Conservation (phyloP, 2,797 vertebrate species). For the Ctenopoma kingsleyae region DNA sequence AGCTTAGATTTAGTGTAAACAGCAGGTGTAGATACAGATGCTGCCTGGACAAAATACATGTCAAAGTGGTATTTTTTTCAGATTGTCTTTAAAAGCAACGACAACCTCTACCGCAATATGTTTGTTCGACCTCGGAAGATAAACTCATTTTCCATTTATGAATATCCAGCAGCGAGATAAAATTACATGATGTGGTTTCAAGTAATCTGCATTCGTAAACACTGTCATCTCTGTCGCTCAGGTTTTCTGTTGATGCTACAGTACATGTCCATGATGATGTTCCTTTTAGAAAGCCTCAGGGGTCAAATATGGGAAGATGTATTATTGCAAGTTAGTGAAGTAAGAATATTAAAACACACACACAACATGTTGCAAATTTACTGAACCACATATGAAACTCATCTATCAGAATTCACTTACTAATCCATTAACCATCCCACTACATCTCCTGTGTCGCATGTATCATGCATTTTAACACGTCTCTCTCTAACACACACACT, state of each 20-base stretch:
- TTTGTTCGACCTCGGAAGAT: slow-evolving; percentile 37
- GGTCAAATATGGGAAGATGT: slow-evolving; percentile 15
- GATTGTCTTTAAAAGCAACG: slow-evolving; percentile 19
- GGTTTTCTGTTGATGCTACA: slow-evolving; percentile 32
- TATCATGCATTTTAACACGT: slow-evolving; percentile 40
- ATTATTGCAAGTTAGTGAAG: slow-evolving; percentile 56
- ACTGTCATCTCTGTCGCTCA: slow-evolving; percentile 34
- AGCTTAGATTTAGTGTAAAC: background rate
- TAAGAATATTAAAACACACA: slow-evolving; percentile 53
- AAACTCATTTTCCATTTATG: slow-evolving; percentile 48
- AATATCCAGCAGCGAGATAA: slow-evolving; percentile 53
- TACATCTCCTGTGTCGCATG: slow-evolving; percentile 49
- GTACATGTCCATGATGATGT: slow-evolving; percentile 33
- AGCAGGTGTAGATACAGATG: background rate
- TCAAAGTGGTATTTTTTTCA: slow-evolving; percentile 2
- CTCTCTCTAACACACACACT: slow-evolving; percentile 27
- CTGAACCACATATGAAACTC: slow-evolving; percentile 45
- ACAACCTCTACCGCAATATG: slow-evolving; percentile 18
- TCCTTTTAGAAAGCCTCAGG: slow-evolving; percentile 44
- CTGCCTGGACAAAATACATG: slow-evolving; percentile 5
- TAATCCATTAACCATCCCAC: slow-evolving; percentile 59
- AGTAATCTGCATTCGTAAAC: slow-evolving; percentile 57
- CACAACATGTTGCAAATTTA: slow-evolving; percentile 10
- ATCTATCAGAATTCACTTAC: slow-evolving; percentile 72
- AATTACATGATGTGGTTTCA: slow-evolving; percentile 45